phyloP scores from a whole-genome alignment of 2,797 vertebrate species.

The Sparidentex hasta region DNA sequence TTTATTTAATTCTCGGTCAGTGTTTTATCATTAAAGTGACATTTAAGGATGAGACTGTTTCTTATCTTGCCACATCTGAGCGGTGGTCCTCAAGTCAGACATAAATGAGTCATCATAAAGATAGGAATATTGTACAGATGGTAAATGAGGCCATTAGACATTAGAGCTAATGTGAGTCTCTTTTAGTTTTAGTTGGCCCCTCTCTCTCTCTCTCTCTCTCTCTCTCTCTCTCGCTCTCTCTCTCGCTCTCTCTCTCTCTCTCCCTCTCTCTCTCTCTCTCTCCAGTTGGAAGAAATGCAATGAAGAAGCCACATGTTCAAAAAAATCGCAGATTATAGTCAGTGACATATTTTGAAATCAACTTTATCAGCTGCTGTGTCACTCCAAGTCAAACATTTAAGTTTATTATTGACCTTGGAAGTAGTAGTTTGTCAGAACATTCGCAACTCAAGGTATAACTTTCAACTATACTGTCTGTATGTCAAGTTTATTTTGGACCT shows the following conservation, averaged over 20 bases:
- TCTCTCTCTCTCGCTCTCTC: too few relatives aligned
- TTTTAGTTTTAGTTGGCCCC: neutral
- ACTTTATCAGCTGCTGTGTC: neutral
- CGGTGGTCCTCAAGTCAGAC: conserved; percentile 29
- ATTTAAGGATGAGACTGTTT: conserved; percentile 59
- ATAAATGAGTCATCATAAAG: conserved; percentile 46
- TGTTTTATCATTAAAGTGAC: conserved; percentile 63
- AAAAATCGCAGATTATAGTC: neutral
- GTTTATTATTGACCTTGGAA: neutral
- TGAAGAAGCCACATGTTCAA: conserved; percentile 7
- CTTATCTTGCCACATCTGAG: conserved; percentile 57
- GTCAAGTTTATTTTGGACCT: neutral
- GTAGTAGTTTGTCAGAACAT: neutral
- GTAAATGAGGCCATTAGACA: conserved; percentile 37
- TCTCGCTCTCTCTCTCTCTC: neutral
- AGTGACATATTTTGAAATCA: too few relatives aligned
- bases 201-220: too few relatives aligned
- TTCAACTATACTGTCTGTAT: neutral
- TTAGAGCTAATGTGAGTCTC: conserved; percentile 24
- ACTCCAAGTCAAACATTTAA: neutral
- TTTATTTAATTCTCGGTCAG: conserved; percentile 64
- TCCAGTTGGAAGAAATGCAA: neutral
- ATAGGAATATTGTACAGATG: conserved; percentile 42
- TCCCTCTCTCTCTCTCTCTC: too few relatives aligned
- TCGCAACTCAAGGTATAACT: neutral